Base-by-base conservation (phyloP, 37 sponge, comb jelly and placozoan genomes). In the Chondrilla cf. caribensis region DNA sequence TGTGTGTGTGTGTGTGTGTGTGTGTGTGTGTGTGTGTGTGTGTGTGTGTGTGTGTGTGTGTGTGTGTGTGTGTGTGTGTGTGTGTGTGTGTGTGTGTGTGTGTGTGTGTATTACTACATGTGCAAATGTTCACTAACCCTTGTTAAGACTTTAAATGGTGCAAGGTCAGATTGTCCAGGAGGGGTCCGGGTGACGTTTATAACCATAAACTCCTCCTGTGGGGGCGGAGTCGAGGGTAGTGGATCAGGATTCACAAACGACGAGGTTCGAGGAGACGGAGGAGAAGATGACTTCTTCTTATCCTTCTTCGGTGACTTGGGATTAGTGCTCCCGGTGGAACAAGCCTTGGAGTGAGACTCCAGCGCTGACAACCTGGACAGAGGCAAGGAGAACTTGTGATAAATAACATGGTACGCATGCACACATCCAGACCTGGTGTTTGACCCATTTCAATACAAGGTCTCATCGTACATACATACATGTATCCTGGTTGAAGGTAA, bases 91-190 rank as follows among this genome's bases (percentile, higher is more conserved):
- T 72, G 39, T 19, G 8, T 7, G 8, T 72, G 39, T 72, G 36
- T 36, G 15, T 72, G 73, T 47, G 11, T 11, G 11, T 47, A 47
- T 47, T 14, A 47, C 51, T 11, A 47, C 11, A n/a, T n/a, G n/a
- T n/a, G n/a, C n/a, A n/a, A n/a, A n/a, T 15, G 8, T 19, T 15
- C 17, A 73, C 73, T 58, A 38, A 90, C 91, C 84, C 88, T 90
- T 38, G 94, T 88, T 42, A 94, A 75, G 18, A 94, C 75, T 42
- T 94, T 94, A 62, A 94, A 94, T 2, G 94, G 94, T 17, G 89
- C 81, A 26, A 90, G 84, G 22, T 88, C 88, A 22, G 92, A 81
- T 17, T 78, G 64, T 15, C 88, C 84, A 0, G 79, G 79, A 7
- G 89, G 85, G 9, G 81, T 85, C 7, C 89, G 44, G 3, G 92